A percentile compares a stretch with the other conserved stretches of the same genome.
These are phyloP conservation scores for Strix uralensis DNA, from an alignment of 2,113 vertebrate genomes.

Conservation along the genomic window DNA sequence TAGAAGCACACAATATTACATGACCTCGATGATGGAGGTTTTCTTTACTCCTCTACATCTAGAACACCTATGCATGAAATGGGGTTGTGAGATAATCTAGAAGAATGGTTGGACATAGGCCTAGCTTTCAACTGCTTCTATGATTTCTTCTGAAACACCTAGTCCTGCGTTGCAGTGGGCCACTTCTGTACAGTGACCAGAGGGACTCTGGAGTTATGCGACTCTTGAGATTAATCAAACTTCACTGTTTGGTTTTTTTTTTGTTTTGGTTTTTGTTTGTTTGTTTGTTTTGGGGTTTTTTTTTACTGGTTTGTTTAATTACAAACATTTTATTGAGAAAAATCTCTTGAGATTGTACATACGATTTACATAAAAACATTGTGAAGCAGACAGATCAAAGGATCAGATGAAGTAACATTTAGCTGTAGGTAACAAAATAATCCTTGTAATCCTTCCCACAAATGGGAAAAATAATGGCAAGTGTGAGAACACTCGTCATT, in stretches of 20 bases:
- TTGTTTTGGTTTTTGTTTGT: neutral
- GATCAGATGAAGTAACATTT: slow-evolving; percentile 30
- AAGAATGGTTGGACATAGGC: too few species aligned
- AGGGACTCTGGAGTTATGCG: neutral
- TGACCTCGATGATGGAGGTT: too few species aligned
- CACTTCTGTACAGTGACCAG: neutral
- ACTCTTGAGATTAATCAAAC: neutral
- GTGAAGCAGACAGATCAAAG: slow-evolving; percentile 25
- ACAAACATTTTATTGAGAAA: slow-evolving; percentile 47
- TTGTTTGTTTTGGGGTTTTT: neutral
- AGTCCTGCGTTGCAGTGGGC: neutral
- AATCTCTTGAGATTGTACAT: neutral
- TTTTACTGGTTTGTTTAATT: slow-evolving; percentile 21
- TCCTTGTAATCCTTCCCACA: neutral
- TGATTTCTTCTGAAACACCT: neutral
- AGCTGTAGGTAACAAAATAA: slow-evolving; percentile 22
- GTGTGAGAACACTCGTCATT: neutral
- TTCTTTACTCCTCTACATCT: neutral
- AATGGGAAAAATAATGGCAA: slow-evolving; percentile 24
- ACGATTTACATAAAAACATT: slow-evolving; percentile 16
- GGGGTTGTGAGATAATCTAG: too few species aligned
- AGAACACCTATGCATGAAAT: neutral
- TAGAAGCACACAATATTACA: neutral
- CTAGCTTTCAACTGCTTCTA: neutral
- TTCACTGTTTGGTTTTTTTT: neutral